A percentile compares a stretch with the other conserved stretches of the same genome.
These are phyloP conservation scores for Neoscelio sp. DNA, from an alignment of 2,888 invertebrate genomes.

Conservation along the genomic window DNA sequence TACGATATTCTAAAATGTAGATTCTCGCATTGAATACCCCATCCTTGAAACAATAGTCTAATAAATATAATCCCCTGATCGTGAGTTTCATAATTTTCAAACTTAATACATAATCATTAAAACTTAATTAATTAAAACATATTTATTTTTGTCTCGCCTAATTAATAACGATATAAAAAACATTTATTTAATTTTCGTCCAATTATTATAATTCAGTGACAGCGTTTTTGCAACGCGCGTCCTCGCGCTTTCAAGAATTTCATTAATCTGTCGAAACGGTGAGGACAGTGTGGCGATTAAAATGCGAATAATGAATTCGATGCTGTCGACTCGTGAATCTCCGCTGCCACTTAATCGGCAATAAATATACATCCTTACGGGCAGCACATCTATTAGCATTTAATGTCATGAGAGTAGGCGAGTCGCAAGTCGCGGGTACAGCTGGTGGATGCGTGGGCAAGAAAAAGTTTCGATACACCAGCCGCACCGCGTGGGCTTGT, in stretches of 20 bases:
- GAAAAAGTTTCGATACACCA: conserved; percentile 63
- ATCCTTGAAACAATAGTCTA: too few relatives aligned
- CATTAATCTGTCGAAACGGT: conserved; percentile 55
- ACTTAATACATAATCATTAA: too few relatives aligned
- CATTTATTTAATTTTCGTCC: conserved; percentile 5
- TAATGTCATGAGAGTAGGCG: conserved; percentile 69
- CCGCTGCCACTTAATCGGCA: conserved; percentile 67
- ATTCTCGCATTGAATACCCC: background rate
- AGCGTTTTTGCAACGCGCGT: conserved; percentile 7
- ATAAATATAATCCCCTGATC: conserved; percentile 8
- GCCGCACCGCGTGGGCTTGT: conserved; percentile 67
- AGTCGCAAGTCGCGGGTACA: conserved; percentile 62
- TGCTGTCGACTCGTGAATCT: conserved; percentile 54
- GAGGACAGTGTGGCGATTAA: conserved; percentile 55
- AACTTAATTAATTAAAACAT: too few relatives aligned
- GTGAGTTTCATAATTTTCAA: too few relatives aligned
- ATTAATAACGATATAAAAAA: conserved; percentile 1
- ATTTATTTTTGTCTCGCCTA: too few relatives aligned
- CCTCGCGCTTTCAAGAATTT: conserved; percentile 45
- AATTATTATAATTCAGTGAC: conserved; percentile 51
- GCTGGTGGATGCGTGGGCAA: conserved; percentile 69
- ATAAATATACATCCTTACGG: conserved; percentile 69
- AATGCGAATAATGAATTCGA: conserved; percentile 60
- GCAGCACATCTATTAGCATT: conserved; percentile 68
- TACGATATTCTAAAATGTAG: conserved; percentile 26